A percentile compares a stretch with the other conserved stretches of the same genome.
These are phyloP conservation scores for Argopecten irradians DNA, from an alignment of 1,140 invertebrate species.

Conservation along the genomic window DNA sequence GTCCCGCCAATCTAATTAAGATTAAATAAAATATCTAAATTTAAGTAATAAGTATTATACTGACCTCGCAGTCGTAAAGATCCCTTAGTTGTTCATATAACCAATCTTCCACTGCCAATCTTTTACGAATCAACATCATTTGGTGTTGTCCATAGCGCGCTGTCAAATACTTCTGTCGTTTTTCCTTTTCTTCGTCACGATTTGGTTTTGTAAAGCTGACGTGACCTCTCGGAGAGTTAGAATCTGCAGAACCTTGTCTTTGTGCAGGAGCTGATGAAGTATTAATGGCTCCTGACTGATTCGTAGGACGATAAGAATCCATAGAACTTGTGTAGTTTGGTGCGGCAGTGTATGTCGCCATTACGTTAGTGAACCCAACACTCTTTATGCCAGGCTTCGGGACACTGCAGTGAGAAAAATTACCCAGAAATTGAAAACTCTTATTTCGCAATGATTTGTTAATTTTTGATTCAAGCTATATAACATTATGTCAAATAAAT, in stretches of 20 bases:
- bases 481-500: background rate
- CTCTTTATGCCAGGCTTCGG: constrained; percentile 48
- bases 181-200: constrained; percentile 76
- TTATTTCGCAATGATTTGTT: constrained; percentile 24
- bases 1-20: background rate
- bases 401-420: constrained; percentile 37
- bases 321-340: constrained; percentile 54
- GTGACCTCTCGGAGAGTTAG: constrained; percentile 57
- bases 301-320: constrained; percentile 55
- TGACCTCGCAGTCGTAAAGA: constrained; percentile 89
- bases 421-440: constrained; percentile 27
- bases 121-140: constrained; percentile 96
- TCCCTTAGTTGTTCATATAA: constrained; percentile 95
- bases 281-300: constrained; percentile 37
- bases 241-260: constrained; percentile 48
- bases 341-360: constrained; percentile 62
- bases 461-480: constrained; percentile 40
- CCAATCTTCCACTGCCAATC: constrained; percentile 97
- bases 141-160: constrained; percentile 98
- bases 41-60: constrained; percentile 65
- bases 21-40: background rate
- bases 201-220: constrained; percentile 68
- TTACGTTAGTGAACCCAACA: constrained; percentile 68
- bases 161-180: constrained; percentile 92
- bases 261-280: constrained; percentile 37